Base-by-base conservation (phyloP, 2,888 invertebrate species). In the Sesia bembeciformis region DNA sequence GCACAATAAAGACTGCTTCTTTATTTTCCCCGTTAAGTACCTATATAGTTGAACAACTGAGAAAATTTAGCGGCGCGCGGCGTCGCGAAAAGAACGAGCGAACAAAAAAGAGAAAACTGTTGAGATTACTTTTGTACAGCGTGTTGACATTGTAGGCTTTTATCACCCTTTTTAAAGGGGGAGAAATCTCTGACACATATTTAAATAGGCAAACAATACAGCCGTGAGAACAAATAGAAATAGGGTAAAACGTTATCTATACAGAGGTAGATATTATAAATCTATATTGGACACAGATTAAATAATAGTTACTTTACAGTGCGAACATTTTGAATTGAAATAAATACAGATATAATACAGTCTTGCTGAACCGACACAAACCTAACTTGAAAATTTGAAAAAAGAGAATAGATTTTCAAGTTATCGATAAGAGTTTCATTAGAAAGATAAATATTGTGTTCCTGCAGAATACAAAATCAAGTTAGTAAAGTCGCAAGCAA, bases 61-160 rank as follows among this genome's bases (percentile, higher is more conserved):
- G 50, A 57, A 62, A 68, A 64, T 65, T 63, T 62, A 57, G 53
- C 40, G 57, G 57, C 54, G 58, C 55, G 53, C 40, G 57, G 57
- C 55, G 58, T 56, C 64, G 60, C 60, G 60, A 61, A 68, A 68
- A 66, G 63, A 63, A 60, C 56, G 53, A 51, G 58, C 60, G 58
- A 67, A 60, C 60, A 68, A 70, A 72, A 69, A 61, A 60, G 58
- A 67, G 64, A 68, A 68, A 66, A 81, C 78, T 76, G 78, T 79
- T 76, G 70, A 80, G 82, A 84, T 87, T 86, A 86, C 85, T 84
- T 85, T 82, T 81, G 72, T 78, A 76, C 74, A 76, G 68, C 67
- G 76, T 84, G 78, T 88, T 87, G 84, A 86, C 84, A 83, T 78
- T 82, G 80, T 70, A 80, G 70, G 86, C 89, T 88, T 86, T 88